Evolutionary conservation across 1,140 invertebrate species (phyloP).

Genomic region (Drosophila burlai): DNA sequence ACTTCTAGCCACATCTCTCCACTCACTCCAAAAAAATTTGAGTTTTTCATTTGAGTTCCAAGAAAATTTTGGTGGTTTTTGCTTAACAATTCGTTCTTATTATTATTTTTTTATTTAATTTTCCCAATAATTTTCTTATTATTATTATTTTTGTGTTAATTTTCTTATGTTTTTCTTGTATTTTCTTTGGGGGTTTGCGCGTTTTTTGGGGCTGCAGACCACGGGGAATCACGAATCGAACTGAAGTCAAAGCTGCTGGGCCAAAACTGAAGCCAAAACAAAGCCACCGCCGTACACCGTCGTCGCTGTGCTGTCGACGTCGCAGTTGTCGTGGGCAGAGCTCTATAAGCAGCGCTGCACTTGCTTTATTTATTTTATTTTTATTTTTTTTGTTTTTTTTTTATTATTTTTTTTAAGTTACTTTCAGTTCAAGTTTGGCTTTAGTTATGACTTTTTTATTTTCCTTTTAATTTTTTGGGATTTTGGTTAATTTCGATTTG

Average conservation of each 20-base stretch:
- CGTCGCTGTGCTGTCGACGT: conserved; percentile 32
- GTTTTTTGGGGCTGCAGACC: conserved; percentile 23
- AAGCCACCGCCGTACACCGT: conserved; percentile 6
- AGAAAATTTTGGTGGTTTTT: neutral
- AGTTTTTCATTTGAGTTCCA: neutral
- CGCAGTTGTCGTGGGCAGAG: conserved; percentile 52
- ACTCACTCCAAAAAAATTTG: conserved; percentile 36
- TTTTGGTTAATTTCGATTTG: conserved; percentile 1
- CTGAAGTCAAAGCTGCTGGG: conserved; percentile 58
- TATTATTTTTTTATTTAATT: neutral
- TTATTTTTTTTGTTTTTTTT: neutral
- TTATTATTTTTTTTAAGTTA: neutral
- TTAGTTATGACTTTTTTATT: conserved; percentile 1
- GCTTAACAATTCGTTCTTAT: neutral
- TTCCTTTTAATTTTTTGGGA: neutral
- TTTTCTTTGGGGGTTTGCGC: conserved; percentile 26
- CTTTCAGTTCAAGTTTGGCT: conserved; percentile 7
- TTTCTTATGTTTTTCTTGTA: neutral
- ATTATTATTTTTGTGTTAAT: neutral
- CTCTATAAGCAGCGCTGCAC: conserved; percentile 54
- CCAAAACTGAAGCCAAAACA: conserved; percentile 63
- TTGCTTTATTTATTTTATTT: conserved; percentile 24
- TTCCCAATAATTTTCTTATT: neutral
- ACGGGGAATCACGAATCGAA: conserved; percentile 46
- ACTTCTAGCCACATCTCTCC: conserved; percentile 15